phyloP scores from a whole-genome alignment of 2,797 vertebrate genomes.

The Leontopithecus rosalia region DNA sequence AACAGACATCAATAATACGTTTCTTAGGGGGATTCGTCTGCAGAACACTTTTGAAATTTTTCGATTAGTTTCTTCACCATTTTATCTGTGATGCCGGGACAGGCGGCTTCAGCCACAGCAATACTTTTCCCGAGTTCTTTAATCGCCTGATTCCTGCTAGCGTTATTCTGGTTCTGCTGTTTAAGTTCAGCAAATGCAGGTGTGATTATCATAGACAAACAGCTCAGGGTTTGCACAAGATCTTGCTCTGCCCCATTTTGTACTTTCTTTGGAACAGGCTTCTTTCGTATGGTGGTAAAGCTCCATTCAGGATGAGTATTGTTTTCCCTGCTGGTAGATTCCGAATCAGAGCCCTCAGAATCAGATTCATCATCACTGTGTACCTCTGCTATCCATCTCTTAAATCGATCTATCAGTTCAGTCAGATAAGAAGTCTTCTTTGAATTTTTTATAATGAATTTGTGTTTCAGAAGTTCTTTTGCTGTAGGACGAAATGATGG shows the following conservation, averaged over 20 bases:
- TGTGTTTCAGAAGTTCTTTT: constrained; percentile 90
- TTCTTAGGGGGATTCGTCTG: constrained; percentile 86
- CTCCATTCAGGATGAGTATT: constrained; percentile 91
- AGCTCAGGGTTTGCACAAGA: constrained; percentile 90
- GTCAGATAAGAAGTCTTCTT: constrained; percentile 91
- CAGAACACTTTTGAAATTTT: constrained; percentile 92
- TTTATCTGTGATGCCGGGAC: constrained; percentile 95
- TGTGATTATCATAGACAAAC: constrained; percentile 92
- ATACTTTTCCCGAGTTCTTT: constrained; percentile 95
- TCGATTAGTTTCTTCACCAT: constrained; percentile 95
- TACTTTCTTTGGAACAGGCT: constrained; percentile 90
- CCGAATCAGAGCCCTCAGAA: constrained; percentile 90
- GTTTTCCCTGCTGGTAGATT: constrained; percentile 93
- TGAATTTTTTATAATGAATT: constrained; percentile 90
- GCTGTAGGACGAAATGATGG: constrained; percentile 89
- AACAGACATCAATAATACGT: constrained; percentile 81
- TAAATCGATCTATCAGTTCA: constrained; percentile 90
- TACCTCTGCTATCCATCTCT: constrained; percentile 92
- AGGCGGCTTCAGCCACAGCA: constrained; percentile 90
- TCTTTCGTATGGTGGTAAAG: constrained; percentile 94
- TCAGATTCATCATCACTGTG: constrained; percentile 91
- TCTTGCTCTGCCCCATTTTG: constrained; percentile 93
- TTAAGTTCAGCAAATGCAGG: constrained; percentile 94
- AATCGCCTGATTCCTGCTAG: constrained; percentile 90
- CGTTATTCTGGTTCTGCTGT: constrained; percentile 92